Base-by-base conservation (phyloP, 2,113 vertebrate species). In the Isichthys henryi region DNA sequence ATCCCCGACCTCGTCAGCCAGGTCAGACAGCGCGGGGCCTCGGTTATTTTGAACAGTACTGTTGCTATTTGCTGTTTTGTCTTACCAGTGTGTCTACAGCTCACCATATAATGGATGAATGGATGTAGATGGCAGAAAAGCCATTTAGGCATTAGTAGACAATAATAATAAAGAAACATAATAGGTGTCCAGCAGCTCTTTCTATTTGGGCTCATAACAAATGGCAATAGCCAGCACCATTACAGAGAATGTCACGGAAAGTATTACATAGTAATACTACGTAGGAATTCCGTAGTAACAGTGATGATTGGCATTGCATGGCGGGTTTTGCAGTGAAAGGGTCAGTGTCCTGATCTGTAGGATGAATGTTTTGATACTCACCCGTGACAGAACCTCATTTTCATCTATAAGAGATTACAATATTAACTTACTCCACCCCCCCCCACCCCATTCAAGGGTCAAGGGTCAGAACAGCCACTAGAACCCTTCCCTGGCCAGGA, bases 1-100 rank as follows among this genome's bases (percentile, higher is more conserved):
- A 99, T 99, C 94, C 97, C 98, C 88, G 98, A 99, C 89, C 97
- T 99, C 56, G 97, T 99, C 23, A 97, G 96, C 93, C 98, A 99
- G 96, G 98, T 98, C 93, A 90, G 93, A 23, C 31, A 84, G 35
- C 31, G 3, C 3, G 62, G 9, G 58, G n/a, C 58, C 10, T 39
- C 2, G 39, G 1, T 66, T 27, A 62, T 62, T 62, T 27, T 62
- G 21, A n/a, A n/a, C 23, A 62, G 23, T 6, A 62, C 58, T 27
- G 58, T n/a, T 62, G 58, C 21, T 27, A 7, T 62, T n/a, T 9
- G 1, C 23, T 9, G 21, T 62, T 62, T 62, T 62, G 23, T n/a
- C 7, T 62, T 62, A n/a, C 19, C n/a, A 9, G 58, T 62, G 58
- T 62, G 58, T n/a, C 23, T 62, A 62, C 58, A 62, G 58, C 23